Conservation (phyloP, 2,888 invertebrate genomes). For the Tethea ocularis region DNA sequence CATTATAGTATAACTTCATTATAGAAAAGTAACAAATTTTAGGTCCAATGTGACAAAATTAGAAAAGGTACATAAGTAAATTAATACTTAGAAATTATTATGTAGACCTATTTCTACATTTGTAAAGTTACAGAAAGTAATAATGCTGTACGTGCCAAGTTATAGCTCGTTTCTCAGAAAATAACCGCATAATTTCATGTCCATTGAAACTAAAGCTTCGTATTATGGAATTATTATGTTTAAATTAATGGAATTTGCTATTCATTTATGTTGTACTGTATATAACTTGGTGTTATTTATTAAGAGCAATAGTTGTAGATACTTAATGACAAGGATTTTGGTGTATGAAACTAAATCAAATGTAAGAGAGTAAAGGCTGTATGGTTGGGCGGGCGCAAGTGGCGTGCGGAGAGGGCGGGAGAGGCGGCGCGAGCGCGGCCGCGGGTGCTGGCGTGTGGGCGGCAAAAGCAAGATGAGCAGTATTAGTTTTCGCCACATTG, state of each 20-base stretch:
- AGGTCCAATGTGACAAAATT: no score
- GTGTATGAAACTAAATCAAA: constrained; percentile 43
- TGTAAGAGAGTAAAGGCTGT: constrained; percentile 45
- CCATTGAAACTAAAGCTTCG: no score
- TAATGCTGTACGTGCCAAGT: constrained; percentile 39
- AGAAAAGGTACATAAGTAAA: no score
- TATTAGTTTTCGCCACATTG: constrained; percentile 78
- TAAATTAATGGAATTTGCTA: no score
- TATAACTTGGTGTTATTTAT: no score
- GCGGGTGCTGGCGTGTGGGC: constrained; percentile 55
- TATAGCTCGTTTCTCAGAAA: constrained; percentile 19
- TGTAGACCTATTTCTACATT: no score
- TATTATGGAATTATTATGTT: no score
- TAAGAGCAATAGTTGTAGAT: constrained; percentile 25
- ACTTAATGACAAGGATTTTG: constrained; percentile 30
- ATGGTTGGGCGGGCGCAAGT: constrained; percentile 25
- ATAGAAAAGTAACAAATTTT: no score
- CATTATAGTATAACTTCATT: no score
- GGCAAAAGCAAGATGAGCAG: constrained; percentile 55
- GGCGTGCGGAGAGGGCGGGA: background rate
- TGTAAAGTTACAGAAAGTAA: constrained; percentile 27
- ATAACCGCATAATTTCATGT: no score
- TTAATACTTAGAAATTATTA: no score
- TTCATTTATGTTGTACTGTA: no score
- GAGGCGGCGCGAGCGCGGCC: background rate